phyloP scores from a whole-genome alignment of 2,113 vertebrate species.

The Climacteris rufus region DNA sequence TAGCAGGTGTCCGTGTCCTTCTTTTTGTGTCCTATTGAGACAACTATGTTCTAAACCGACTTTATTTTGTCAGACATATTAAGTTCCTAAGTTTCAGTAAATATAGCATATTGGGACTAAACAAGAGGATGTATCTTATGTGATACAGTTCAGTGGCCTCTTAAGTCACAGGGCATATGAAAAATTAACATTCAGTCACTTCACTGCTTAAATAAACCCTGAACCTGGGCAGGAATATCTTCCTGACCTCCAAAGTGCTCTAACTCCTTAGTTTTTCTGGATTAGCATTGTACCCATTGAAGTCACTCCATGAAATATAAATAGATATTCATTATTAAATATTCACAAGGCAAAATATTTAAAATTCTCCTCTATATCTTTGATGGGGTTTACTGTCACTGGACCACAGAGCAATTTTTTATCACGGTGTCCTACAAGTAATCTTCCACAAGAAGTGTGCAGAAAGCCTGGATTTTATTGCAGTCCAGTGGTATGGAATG shows the following conservation, averaged over 20 bases:
- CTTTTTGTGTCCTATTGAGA: too few species aligned
- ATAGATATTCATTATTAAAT: background rate
- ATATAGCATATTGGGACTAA: background rate
- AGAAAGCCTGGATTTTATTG: background rate
- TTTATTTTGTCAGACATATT: background rate
- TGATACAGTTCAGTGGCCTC: background rate
- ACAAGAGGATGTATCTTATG: background rate
- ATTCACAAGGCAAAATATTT: background rate
- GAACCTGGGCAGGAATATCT: background rate
- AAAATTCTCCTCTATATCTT: background rate
- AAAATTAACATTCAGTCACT: background rate
- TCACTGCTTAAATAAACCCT: background rate
- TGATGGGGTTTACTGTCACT: background rate
- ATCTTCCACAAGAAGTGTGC: background rate
- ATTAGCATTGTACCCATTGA: background rate
- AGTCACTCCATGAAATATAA: background rate
- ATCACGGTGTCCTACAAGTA: background rate
- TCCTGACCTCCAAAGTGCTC: background rate
- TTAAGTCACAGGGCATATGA: background rate
- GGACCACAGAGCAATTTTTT: background rate
- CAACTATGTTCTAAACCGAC: background rate
- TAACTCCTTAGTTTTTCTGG: background rate
- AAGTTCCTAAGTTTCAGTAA: background rate
- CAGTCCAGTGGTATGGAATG: background rate
- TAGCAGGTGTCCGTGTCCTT: too few species aligned